Percentiles rank a stretch among this genome's conserved stretches.
These are phyloP conservation scores for Rhaphigaster nebulosa DNA, from an alignment of 2,888 invertebrate genomes.

Conservation along the genomic window DNA sequence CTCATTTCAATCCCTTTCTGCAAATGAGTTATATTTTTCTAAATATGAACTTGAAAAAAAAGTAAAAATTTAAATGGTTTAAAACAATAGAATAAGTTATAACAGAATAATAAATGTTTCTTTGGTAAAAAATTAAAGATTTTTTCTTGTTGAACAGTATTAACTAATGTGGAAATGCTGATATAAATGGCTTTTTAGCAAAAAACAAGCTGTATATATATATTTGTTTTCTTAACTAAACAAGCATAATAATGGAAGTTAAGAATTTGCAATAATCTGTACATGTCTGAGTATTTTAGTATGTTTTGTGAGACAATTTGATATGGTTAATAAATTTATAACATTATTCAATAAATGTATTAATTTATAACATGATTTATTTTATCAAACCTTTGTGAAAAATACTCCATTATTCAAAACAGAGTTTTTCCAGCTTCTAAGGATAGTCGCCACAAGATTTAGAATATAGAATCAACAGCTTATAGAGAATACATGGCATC, in stretches of 20 bases:
- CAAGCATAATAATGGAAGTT: conserved; percentile 24
- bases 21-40: conserved; percentile 11
- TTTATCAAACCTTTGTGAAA: not conserved
- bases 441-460: no score
- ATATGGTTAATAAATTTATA: conserved; percentile 52
- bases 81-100: not conserved
- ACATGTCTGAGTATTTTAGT: conserved; percentile 51
- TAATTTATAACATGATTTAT: conserved; percentile 12
- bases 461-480: no score
- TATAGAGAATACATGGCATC: no score
- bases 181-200: not conserved
- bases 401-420: no score
- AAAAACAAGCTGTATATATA: conserved; percentile 17
- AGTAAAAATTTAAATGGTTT: not conserved
- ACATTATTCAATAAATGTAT: conserved; percentile 53
- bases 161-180: not conserved
- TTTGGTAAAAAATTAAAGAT: not conserved
- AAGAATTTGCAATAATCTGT: conserved; percentile 43
- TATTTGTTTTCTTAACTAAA: conserved; percentile 35
- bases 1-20: not conserved
- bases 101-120: not conserved
- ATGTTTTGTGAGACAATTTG: conserved; percentile 55
- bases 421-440: no score
- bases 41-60: not conserved
- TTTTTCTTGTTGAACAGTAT: not conserved